Base-by-base conservation (phyloP, 2,797 vertebrate species). In the Urocyon cinereoargenteus region DNA sequence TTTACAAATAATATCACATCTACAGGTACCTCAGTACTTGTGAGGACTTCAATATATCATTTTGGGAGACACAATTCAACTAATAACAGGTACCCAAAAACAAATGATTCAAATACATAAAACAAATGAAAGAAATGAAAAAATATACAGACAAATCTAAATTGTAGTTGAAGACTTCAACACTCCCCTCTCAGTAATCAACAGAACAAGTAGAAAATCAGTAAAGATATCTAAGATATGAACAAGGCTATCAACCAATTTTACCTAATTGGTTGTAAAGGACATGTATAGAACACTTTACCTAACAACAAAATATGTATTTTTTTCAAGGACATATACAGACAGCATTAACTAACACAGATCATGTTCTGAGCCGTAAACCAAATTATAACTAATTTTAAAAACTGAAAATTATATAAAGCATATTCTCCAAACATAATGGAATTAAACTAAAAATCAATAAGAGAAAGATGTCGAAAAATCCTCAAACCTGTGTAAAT, bases 401-500 rank as follows among this genome's bases (percentile, higher is more conserved):
- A 68, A 81, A 19, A 88, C 83, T 12, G 24, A 36, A 90, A 45
- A 49, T 73, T 21, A 86, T 45, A 59, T 18, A 82, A 81, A 82
- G 3, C 45, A 70, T 55, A 19, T 77, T 90, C 19, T 53, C 28
- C 73, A 75, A 68, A 13, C 34, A 72, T 36, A 87, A 87, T 78
- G 6, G 15, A 45, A 93, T 95, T 70, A 87, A 93, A 77, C 31
- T 75, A 77, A 53, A 72, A 95, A 93, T 73, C 55, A 86, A 82
- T 15, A 62, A 59, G 19, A 61, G 21, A 90, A n/a, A 86, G 55
- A 61, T 6, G 59, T 1, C 40, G 51, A 97, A 9, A 49, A 78
- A 93, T 83, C 34, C 12, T 22, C 21, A 84, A 70, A 87, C 34
- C 28, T 31, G 12, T 86, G 3, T 5, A 78, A 90, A 77, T 73